Base-by-base conservation (phyloP, 2,113 vertebrate species). In the Neolamprologus cancellatus region DNA sequence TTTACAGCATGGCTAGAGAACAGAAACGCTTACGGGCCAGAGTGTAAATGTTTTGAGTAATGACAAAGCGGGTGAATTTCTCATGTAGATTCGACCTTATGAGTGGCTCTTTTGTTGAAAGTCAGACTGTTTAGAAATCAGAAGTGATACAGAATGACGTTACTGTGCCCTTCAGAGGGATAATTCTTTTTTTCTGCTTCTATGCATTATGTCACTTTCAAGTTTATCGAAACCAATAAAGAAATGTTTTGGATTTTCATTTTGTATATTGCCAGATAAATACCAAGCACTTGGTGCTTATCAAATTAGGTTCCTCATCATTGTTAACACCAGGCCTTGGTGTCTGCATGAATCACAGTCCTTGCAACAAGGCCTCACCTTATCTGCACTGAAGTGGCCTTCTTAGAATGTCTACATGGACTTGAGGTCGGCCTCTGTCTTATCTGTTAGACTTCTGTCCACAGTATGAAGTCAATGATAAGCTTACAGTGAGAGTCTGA, bases 1-100 rank as follows among this genome's bases (percentile, higher is more conserved):
- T 87, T 92, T 91, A 92, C 89, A 30, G 57, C 64, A 79, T 9
- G 41, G 81, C 53, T 4, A 18, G 48, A 83, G 88, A 90, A 88
- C 83, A 84, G 81, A 84, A 84, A 84, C 11, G 55, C 71, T 53
- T 4, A 7, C 6, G 2, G 17, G 48, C 32, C 76, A 46, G 36
- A 2, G 83, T 69, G 64, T 59, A 66, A 89, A 85, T 71, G 39
- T 80, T 87, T 28, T 78, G 79, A 69, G 39, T 39, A 79, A 85
- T 61, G 87, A 84, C 80, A 82, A 52, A 59, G 64, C 9, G n/a
- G 14, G 9, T 10, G 79, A n/a, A 34, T 34, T 79, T 84, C 61
- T 89, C 78, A 44, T 84, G 79, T 11, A 23, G 55, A 57, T 44
- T n/a, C 4, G 39, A 87, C 66, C 85, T 57, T 61, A 32, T 14